Evolutionary conservation across 2,113 vertebrate genomes (phyloP), one percentile per base, ranked within the genome.

Genomic region (Crotalus viridis): DNA sequence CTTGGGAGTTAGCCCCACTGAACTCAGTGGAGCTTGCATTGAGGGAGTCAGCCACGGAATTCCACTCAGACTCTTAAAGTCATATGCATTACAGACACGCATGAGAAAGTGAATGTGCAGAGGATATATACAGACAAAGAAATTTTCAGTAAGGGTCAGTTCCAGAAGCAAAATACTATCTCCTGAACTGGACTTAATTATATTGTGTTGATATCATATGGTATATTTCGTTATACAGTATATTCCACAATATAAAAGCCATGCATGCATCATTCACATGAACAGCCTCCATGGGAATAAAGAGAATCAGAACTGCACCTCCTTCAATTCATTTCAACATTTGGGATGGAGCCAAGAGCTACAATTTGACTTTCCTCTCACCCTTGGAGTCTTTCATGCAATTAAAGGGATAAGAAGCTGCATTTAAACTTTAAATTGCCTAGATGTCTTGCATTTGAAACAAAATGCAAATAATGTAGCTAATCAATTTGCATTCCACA

Each of bases 91-190:
- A 85, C 51, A 81, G 51, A 10, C 1, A 33, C 0, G 3, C 19
- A n/a, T 9, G 51, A 19, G 64, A 4, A 4, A 55, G 28, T 15
- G 13, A 28, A 15, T 2, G 0, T 19, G 24, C 0, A 0, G 5
- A 61, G 2, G 28, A 43, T 17, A 15, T 6, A 46, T 8, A 10
- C 3, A 22, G 5, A 48, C 52, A 21, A 39, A 56, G 54, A 88
- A 33, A 39, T 89, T 5, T 33, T 3, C 13, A 1, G 12, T 55
- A 10, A 24, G 21, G 87, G 51, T 88, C 26, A 22, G 9, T 57
- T 33, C 52, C 52, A 17, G 54, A 56, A 28, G 17, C 13, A 22
- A 4, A 54, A 22, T 9, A 54, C 5, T 51, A 24, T 28, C 15
- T 26, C 52, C 19, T 54, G 54, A 17, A 33, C 33, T 26, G 88